phyloP scores from a whole-genome alignment of 1,140 invertebrate species.

The Coelopa frigida region DNA sequence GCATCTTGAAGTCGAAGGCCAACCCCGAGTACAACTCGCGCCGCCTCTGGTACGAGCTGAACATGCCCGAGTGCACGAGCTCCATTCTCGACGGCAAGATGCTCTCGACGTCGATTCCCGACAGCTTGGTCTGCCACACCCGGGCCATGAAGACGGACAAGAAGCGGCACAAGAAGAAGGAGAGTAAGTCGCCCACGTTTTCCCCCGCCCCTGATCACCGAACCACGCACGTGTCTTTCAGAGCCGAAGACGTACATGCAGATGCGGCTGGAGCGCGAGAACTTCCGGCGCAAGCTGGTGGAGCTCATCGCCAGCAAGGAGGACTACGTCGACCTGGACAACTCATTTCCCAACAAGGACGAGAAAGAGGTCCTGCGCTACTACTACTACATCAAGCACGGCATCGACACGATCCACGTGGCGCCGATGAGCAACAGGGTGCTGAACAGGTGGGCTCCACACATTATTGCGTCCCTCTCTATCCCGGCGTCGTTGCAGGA shows the following conservation, averaged over 20 bases:
- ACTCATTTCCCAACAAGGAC: conserved; percentile 49
- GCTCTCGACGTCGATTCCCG: conserved; percentile 30
- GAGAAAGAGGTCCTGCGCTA: conserved; percentile 71
- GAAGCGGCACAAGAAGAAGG: conserved; percentile 9
- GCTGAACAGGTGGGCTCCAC: conserved; percentile 47
- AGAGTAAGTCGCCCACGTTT: conserved; percentile 12
- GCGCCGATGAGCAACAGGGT: conserved; percentile 64
- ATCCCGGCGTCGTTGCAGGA: conserved; percentile 2
- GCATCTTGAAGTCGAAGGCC: conserved; percentile 36
- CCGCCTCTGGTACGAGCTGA: conserved; percentile 39
- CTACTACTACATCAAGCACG: conserved; percentile 84
- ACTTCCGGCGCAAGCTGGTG: conserved; percentile 72
- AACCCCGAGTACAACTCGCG: conserved; percentile 38
- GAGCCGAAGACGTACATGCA: conserved; percentile 53
- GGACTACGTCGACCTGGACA: conserved; percentile 52
- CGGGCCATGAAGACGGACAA: conserved; percentile 11
- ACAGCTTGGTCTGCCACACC: conserved; percentile 25
- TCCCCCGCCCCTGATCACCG: too few relatives aligned
- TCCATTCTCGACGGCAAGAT: conserved; percentile 33
- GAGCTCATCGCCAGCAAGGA: conserved; percentile 57
- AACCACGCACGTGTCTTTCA: too few relatives aligned
- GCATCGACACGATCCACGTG: conserved; percentile 79
- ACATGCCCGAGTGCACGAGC: conserved; percentile 40
- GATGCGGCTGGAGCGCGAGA: conserved; percentile 67
- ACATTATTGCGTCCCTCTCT: not conserved